Evolutionary conservation across 1,140 invertebrate genomes (phyloP).

Genomic region (Drosophila erecta): DNA sequence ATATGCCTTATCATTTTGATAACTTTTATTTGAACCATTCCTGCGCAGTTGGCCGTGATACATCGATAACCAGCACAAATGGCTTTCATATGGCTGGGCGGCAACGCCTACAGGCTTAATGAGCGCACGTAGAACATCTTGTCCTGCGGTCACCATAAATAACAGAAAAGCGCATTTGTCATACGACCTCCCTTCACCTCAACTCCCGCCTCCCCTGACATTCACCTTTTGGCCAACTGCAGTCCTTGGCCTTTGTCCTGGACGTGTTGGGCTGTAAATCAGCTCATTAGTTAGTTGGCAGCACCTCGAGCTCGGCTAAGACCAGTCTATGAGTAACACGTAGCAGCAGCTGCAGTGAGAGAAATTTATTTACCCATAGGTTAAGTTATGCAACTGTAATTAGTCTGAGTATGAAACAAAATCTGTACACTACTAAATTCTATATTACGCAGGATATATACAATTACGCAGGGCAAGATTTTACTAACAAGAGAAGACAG

Average conservation of each 20-base stretch:
- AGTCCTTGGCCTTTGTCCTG: conserved; percentile 60
- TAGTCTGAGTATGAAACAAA: too few species aligned
- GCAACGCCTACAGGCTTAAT: conserved; percentile 58
- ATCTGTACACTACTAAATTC: too few species aligned
- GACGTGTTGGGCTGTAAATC: conserved; percentile 77
- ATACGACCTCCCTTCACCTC: conserved; percentile 52
- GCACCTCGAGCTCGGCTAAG: conserved; percentile 26
- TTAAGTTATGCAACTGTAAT: too few species aligned
- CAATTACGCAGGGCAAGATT: too few species aligned
- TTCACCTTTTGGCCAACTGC: conserved; percentile 56
- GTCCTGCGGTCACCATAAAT: conserved; percentile 80
- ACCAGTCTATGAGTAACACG: conserved; percentile 24
- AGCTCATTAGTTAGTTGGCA: conserved; percentile 82
- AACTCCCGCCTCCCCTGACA: conserved; percentile 1
- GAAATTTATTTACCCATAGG: neutral
- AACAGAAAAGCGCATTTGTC: conserved; percentile 76
- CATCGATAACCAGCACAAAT: conserved; percentile 32
- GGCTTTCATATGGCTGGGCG: conserved; percentile 1
- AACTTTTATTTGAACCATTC: neutral
- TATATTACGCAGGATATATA: too few species aligned
- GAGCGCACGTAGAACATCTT: conserved; percentile 76
- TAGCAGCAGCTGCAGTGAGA: conserved; percentile 4
- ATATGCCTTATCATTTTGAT: neutral
- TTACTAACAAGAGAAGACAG: too few species aligned
- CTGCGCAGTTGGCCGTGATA: neutral